Conservation (phyloP, 2,797 vertebrate genomes). For the Lepilemur ruficaudatus region DNA sequence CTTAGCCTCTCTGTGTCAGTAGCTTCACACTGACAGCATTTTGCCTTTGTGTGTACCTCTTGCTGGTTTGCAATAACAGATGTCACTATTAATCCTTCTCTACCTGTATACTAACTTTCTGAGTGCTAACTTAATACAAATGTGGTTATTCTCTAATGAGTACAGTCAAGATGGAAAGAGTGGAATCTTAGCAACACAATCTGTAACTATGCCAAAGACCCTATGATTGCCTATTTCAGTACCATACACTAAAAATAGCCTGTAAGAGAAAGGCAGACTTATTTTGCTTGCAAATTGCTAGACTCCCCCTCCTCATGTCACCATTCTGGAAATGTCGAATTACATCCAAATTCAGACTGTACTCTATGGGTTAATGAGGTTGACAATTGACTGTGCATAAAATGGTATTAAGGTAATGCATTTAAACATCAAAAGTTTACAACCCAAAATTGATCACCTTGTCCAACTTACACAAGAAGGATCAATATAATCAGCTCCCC, state of each 20-base stretch:
- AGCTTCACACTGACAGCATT: neutral
- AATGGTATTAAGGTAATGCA: slow-evolving; percentile 66
- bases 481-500: slow-evolving; percentile 64
- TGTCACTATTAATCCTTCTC: slow-evolving; percentile 34
- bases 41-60: slow-evolving; percentile 24
- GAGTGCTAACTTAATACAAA: neutral
- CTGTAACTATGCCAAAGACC: neutral
- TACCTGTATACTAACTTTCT: neutral
- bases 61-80: slow-evolving; percentile 48
- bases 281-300: slow-evolving; percentile 39
- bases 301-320: neutral
- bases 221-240: neutral
- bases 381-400: slow-evolving; percentile 58
- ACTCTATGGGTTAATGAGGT: slow-evolving; percentile 46
- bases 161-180: neutral
- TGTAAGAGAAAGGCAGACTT: neutral
- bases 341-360: slow-evolving; percentile 50
- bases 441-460: slow-evolving; percentile 71
- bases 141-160: slow-evolving; percentile 3
- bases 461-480: slow-evolving; percentile 62
- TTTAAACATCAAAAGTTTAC: slow-evolving; percentile 72
- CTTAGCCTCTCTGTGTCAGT: slow-evolving; percentile 25
- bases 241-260: neutral
- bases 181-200: neutral
- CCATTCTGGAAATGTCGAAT: slow-evolving; percentile 45